Percentiles rank a stretch among this genome's conserved stretches.
Evolutionary conservation across 2,797 vertebrate species (phyloP).

Genomic region (Liasis olivaceus): DNA sequence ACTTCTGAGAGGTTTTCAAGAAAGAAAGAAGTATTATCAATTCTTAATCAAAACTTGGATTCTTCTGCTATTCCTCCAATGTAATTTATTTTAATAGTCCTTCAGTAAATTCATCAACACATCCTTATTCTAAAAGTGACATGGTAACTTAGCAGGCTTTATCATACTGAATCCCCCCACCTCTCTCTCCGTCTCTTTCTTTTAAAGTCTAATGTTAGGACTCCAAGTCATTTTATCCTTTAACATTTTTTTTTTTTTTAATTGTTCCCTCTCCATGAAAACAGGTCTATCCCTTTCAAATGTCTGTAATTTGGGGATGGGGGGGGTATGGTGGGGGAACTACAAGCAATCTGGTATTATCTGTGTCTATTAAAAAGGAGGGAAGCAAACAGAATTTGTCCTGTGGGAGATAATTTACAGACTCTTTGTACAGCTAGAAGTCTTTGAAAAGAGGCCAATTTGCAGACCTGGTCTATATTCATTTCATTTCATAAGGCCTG

Average conservation of each 20-base stretch:
- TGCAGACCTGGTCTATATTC: constrained; percentile 17
- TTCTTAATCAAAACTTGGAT: not conserved
- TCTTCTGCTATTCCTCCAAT: not conserved
- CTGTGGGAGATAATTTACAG: constrained; percentile 31
- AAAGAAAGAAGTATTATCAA: not conserved
- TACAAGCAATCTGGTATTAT: constrained; percentile 13
- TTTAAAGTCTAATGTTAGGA: not conserved
- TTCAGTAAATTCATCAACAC: not conserved
- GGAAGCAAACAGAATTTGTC: not conserved
- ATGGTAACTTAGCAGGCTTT: not conserved
- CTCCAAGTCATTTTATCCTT: not conserved
- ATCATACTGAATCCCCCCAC: not conserved
- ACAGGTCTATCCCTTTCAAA: constrained; percentile 26
- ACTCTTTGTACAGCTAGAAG: constrained; percentile 13
- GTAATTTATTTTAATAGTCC: not conserved
- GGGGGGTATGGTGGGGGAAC: not conserved
- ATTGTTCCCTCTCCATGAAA: not conserved
- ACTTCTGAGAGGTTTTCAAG: not conserved
- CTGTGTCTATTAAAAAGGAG: not conserved
- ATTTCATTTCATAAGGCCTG: constrained; percentile 20
- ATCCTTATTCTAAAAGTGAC: not conserved
- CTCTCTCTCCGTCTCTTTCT: not conserved
- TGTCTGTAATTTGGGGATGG: not conserved
- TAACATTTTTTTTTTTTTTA: not conserved
- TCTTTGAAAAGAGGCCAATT: constrained; percentile 15